Evolutionary conservation across 2,113 vertebrate genomes (phyloP), one percentile per base, ranked within the genome.

Genomic region (Cyprinodon brontotheroides): DNA sequence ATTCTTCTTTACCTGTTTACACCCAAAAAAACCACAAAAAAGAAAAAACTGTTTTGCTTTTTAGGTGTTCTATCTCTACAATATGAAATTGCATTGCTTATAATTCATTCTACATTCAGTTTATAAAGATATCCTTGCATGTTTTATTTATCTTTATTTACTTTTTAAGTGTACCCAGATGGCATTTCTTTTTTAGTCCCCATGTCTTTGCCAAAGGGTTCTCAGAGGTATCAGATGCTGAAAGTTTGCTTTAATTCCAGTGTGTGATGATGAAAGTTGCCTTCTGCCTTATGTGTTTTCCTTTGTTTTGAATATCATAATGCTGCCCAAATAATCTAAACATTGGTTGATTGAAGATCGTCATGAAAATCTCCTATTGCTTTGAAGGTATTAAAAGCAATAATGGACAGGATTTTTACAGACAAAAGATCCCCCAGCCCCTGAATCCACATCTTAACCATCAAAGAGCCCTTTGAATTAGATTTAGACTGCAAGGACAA

Each of bases 381-480:
- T 57, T 57, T 57, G 17, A 57, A n/a, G 20, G 20, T n/a, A 57
- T n/a, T 57, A 20, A 41, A 17, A 65, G 1, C 64, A 65, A 45
- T 12, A 65, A 45, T 43, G 9, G 4, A 20, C 20, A 22, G n/a
- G 10, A 12, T 43, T 65, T 65, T 43, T 4, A 3, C 17, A 20
- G 41, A 17, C 20, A 65, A 65, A 22, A 45, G 15, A n/a, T 8
- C 7, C 14, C 7, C 17, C 50, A 20, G n/a, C 50, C 40, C 40
- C 10, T 65, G 12, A 65, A 65, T 43, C n/a, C 12, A 65, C 11
- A 36, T 38, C 50, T 43, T 38, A 45, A 22, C 1, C 38, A 15
- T 65, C 39, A 65, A 70, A 53, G 14, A 38, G 48, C 39, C 11
- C 38, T 62, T 69, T 63, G 37, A 76, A 69, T 45, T 76, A n/a